Evolutionary conservation across 2,888 invertebrate species (phyloP), one percentile per base, ranked within the genome.

Genomic region (Thumatha senex): DNA sequence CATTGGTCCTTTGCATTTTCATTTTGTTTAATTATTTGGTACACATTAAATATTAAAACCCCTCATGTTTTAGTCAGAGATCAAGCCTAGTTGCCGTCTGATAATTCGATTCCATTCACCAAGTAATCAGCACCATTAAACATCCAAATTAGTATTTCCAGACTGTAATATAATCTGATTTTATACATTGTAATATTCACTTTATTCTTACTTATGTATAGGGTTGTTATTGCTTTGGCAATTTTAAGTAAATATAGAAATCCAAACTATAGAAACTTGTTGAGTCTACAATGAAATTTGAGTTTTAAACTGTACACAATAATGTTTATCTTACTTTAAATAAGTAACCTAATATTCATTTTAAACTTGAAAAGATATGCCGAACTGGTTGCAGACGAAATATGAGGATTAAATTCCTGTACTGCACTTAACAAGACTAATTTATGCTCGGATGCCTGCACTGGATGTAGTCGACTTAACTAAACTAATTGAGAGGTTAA

Each of bases 321-420:
- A 67, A 62, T 74, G 87, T 77, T 59, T 51, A 76, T 65, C 72
- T 75, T 82, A 34, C 58, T 46, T 75, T 74, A 77, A 48, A 12
- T 33, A 43, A 38, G 58, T 36, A 36, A 54, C 46, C 68, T 73
- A 63, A 74, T 76, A 82, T 83, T 81, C 77, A 82, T 84, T 85
- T 78, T 75, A 78, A 78, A 84, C 78, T 81, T 84, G 80, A 82
- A 88, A 86, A 89, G 89, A 89, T 87, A 85, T 86, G 82, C 86
- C 84, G 82, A 87, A 84, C 82, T 78, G 75, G 68, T 75, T 71
- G 83, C 85, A 89, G 87, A 85, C 88, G 89, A 90, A 90, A 90
- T 90, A 91, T 90, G 89, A 86, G 89, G 88, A 90, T 90, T 89
- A 89, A 89, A 91, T 89, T 91, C 89, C 86, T 84, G 87, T 82